Percentiles rank a stretch among this genome's conserved stretches.
Evolutionary conservation across 2,888 invertebrate genomes (phyloP).

Genomic region (Rambutsinella grinnellia): DNA sequence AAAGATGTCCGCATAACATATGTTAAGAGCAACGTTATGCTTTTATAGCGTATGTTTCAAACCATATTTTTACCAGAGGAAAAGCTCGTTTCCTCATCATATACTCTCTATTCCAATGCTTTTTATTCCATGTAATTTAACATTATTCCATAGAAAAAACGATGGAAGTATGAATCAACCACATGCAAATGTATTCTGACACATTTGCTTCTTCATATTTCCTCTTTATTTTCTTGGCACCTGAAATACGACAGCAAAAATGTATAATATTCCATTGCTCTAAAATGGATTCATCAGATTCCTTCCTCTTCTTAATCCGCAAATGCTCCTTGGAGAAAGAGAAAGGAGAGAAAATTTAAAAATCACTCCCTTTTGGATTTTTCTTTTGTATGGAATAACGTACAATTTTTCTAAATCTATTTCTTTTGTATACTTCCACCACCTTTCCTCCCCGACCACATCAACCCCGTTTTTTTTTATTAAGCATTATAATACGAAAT

Average conservation of each 20-base stretch:
- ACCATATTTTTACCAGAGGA: constrained; percentile 10
- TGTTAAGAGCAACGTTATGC: background rate
- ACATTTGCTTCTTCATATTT: constrained; percentile 31
- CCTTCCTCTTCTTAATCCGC: constrained; percentile 5
- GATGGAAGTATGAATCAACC: constrained; percentile 1
- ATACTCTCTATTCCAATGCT: constrained; percentile 4
- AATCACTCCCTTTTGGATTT: too few species aligned
- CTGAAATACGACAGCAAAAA: too few species aligned
- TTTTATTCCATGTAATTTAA: constrained; percentile 44
- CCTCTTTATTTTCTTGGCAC: constrained; percentile 23
- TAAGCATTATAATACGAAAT: too few species aligned
- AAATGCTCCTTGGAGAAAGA: background rate
- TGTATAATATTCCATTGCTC: background rate
- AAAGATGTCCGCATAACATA: constrained; percentile 25
- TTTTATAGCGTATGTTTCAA: background rate
- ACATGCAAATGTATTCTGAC: background rate
- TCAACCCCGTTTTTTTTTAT: too few species aligned
- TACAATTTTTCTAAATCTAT: too few species aligned
- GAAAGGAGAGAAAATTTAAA: too few species aligned
- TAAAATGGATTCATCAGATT: constrained; percentile 7
- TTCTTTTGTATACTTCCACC: too few species aligned
- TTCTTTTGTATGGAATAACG: too few species aligned
- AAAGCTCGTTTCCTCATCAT: constrained; percentile 28
- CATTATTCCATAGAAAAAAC: constrained; percentile 5
- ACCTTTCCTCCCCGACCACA: too few species aligned